Base-by-base conservation (phyloP, 2,888 invertebrate genomes). In the Beris chalybata region DNA sequence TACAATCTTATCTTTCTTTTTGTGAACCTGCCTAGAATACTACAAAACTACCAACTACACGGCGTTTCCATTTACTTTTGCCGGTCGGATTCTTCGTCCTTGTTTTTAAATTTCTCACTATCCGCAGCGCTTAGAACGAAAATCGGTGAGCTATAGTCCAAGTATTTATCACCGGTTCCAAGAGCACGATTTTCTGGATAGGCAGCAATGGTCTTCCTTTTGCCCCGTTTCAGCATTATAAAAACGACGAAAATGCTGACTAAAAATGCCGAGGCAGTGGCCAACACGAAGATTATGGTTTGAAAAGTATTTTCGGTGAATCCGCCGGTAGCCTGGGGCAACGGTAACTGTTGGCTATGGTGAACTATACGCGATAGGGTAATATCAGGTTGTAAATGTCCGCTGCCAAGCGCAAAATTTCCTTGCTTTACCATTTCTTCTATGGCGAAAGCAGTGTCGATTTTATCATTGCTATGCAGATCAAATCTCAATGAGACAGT, bases 211-310 rank as follows among this genome's bases (percentile, higher is more conserved):
- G 64, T 15, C 59, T 76, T 75, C 61, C 73, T 74, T 56, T 86
- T 86, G 74, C 85, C 84, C 11, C 89, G 85, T 77, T 92, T 91
- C 12, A 92, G 80, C 84, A 91, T 87, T 3, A 92, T 84, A 12
- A 91, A 83, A 4, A 92, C 86, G 32, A 90, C 86, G 22, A 92
- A 83, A 22, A 91, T 87, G 76, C 90, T 90, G 76, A 92, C 90
- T 66, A 92, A 85, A 75, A 92, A 91, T 0, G 91, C 90, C 4
- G 91, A 91, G 6, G 89, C 89, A 1, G 90, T 90, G 30, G 89
- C 90, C 63, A 91, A 82, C 13, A 91, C 89, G 72, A 92, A 87
- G 22, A 91, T 83, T 50, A 90, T 90, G 11, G 91, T 87, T 76
- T 91, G 91, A 75, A 91, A 90, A 43, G 80, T 79, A 31, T 76